Base-by-base conservation (phyloP, 2,113 vertebrate genomes). In the Maylandia zebra region DNA sequence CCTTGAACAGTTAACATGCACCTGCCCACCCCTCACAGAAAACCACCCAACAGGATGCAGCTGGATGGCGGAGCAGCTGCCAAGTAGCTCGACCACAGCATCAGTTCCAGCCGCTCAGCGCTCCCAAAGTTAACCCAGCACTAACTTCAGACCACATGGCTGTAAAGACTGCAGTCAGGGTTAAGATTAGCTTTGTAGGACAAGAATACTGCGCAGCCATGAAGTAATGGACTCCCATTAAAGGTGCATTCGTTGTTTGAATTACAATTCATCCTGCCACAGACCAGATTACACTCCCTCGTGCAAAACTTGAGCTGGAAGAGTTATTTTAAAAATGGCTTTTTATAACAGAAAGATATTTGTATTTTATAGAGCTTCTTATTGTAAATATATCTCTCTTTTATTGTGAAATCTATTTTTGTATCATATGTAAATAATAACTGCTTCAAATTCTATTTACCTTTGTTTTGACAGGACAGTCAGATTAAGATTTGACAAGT, bases 331-430 rank as follows among this genome's bases (percentile, higher is more conserved):
- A 97, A 38, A 97, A 88, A 90, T 91, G 93, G 94, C 96, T 96
- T 97, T 96, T 96, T 96, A 96, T 96, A 95, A 96, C 94, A 96
- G 93, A 97, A 95, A 96, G 95, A 95, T 97, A 97, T 97, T 97
- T 98, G 96, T 97, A 97, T 98, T 98, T 97, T 98, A 97, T 97
- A 98, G 96, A 97, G 96, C 95, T 96, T 91, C 94, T 95, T 96
- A 96, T 95, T 97, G 95, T 97, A 97, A 90, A 95, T 95, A 82
- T 93, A 57, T 93, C 81, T 95, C 95, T 96, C 41, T 83, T 91
- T 94, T 93, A 94, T 94, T 94, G 95, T 96, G 96, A 97, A 98
- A 97, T 98, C 97, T 98, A 98, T 99, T 99, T 99, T 99, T 99
- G 96, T 99, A 99, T 96, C 93, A 95, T 85, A 81, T 96, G 96